phyloP scores from a whole-genome alignment of 2,888 invertebrate species.

The Podotricha telesiphe region DNA sequence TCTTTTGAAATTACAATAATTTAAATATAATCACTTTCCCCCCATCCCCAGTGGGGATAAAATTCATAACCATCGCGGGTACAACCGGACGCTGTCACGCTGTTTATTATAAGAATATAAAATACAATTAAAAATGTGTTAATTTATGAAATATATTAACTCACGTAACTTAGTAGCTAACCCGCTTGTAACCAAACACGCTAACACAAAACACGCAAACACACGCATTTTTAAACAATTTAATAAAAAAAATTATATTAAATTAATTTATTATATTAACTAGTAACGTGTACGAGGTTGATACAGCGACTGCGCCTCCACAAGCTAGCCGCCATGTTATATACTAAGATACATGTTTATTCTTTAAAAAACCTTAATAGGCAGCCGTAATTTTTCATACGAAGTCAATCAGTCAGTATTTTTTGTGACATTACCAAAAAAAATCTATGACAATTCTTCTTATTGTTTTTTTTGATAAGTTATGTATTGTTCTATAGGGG shows the following conservation, averaged over 20 bases:
- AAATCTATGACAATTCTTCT: not conserved
- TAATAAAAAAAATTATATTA: constrained; percentile 25
- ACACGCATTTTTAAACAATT: constrained; percentile 50
- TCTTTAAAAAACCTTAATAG: not conserved
- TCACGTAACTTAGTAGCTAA: constrained; percentile 64
- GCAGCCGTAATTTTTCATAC: not conserved
- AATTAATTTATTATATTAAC: constrained; percentile 27
- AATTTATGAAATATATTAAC: constrained; percentile 45
- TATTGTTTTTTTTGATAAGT: not conserved
- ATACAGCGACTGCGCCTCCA: constrained; percentile 48
- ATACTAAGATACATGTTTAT: constrained; percentile 52
- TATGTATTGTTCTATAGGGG: no score
- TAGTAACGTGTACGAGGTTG: constrained; percentile 1
- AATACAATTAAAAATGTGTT: not conserved
- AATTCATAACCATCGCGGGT: no score
- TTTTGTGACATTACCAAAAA: not conserved
- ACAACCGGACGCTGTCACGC: no score
- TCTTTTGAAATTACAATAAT: no score
- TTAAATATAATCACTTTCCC: no score
- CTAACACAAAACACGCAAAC: constrained; percentile 53
- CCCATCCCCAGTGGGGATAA: no score
- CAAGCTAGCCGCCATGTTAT: constrained; percentile 47
- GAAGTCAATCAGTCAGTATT: not conserved
- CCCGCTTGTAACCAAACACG: constrained; percentile 50
- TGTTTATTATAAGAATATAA: no score